phyloP scores from a whole-genome alignment of 2,888 invertebrate genomes.

The Conchocele bisecta region DNA sequence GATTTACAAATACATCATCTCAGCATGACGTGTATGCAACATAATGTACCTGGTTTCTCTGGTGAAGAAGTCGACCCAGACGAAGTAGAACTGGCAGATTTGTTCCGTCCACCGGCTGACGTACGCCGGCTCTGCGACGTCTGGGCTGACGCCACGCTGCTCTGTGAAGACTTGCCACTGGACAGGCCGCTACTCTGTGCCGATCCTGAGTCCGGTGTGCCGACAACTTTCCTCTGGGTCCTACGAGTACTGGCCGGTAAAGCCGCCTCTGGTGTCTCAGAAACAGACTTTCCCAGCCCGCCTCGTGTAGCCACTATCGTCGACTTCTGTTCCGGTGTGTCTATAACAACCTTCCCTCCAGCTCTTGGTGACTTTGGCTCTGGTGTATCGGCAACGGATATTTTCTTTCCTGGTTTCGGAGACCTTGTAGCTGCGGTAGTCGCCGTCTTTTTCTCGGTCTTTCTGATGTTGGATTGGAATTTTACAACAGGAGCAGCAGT shows the following conservation, averaged over 20 bases:
- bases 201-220: background rate
- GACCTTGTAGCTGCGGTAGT: background rate
- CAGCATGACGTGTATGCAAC: too few species aligned
- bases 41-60: slow-evolving; percentile 25
- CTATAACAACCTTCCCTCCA: slow-evolving; percentile 18
- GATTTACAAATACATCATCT: too few species aligned
- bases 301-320: background rate
- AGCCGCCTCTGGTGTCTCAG: slow-evolving; percentile 25
- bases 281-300: slow-evolving; percentile 1
- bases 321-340: slow-evolving; percentile 20
- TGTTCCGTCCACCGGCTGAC: too few species aligned
- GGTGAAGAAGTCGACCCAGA: slow-evolving; percentile 25
- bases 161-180: too few species aligned
- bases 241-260: slow-evolving; percentile 4
- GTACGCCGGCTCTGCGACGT: too few species aligned
- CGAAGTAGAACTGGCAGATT: too few species aligned
- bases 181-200: too few species aligned
- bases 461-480: background rate
- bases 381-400: background rate
- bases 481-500: too few species aligned
- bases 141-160: too few species aligned
- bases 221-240: background rate
- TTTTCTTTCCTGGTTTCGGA: background rate
- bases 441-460: background rate
- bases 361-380: slow-evolving; percentile 24